Evolutionary conservation across 30 jellyfish, hydroid and myxozoan genomes (phyloP), one percentile per base, ranked within the genome.

Genomic region (Turritopsis dohrnii): DNA sequence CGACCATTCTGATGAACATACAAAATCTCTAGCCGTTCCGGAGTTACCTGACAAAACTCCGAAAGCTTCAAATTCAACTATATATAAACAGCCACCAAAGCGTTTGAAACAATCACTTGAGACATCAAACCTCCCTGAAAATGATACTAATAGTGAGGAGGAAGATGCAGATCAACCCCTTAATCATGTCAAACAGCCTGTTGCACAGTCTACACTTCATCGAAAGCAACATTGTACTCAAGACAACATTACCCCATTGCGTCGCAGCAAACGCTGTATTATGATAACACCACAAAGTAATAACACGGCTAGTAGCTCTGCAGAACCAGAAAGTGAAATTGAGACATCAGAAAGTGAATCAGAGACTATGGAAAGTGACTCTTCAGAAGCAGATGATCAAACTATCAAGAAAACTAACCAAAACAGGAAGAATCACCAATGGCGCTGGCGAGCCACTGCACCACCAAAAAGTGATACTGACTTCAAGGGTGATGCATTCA

Each of bases 391-490:
- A 69, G 77, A 69, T n/a, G n/a, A n/a, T n/a, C 28, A 27, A 23
- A 69, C 28, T 3, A 66, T 3, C 7, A n/a, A n/a, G 16, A 66
- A 41, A 41, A 41, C 30, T 8, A 69, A 69, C 16, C 77, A 0
- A 69, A 19, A 69, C 9, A 21, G 21, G 22, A 60, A 60, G 19
- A 69, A 69, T 27, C 77, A 69, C 77, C 28, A 23, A 69, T 69
- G 77, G 77, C 77, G 77, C 28, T 69, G 77, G 77, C 28, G 77
- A 69, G 77, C 77, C 77, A 27, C 31, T 69, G 77, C 77, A 69
- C 77, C 77, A 69, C 77, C 77, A 23, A 27, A 69, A 69, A 69
- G 28, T 69, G 77, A 69, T 69, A 69, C 77, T 69, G 30, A 23
- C 30, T 69, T 69, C 77, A 69, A 69, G 30, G 77, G 22, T 69